Evolutionary conservation across 2,888 invertebrate species (phyloP).

Genomic region (Folsomia candida): DNA sequence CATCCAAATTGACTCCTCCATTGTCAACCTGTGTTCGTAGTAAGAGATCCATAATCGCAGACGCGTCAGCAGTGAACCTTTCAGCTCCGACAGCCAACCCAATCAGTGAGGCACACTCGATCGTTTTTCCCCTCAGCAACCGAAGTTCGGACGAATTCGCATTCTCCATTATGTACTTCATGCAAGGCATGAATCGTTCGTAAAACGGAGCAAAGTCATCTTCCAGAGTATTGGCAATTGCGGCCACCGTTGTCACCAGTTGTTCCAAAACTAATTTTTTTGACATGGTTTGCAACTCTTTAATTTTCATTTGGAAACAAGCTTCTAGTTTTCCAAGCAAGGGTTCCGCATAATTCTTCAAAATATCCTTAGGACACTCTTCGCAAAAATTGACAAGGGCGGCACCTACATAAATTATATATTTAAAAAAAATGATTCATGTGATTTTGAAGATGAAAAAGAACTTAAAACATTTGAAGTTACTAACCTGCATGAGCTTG

Average conservation of each 20-base stretch:
- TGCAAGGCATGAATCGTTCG: conserved; percentile 68
- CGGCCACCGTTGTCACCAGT: conserved; percentile 96
- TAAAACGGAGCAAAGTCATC: conserved; percentile 94
- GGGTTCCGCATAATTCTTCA: conserved; percentile 83
- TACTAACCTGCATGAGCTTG: conserved; percentile 70
- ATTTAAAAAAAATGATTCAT: background rate
- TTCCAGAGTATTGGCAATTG: conserved; percentile 96
- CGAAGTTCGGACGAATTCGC: conserved; percentile 83
- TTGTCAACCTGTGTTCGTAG: conserved; percentile 72
- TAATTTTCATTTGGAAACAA: conserved; percentile 87
- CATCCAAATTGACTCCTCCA: conserved; percentile 75
- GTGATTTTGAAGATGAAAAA: background rate
- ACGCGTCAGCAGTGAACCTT: conserved; percentile 67
- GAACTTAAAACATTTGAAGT: too few species aligned
- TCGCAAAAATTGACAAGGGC: conserved; percentile 99
- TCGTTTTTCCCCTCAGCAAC: conserved; percentile 93
- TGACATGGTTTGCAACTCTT: conserved; percentile 89
- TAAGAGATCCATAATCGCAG: conserved; percentile 92
- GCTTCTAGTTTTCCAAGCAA: conserved; percentile 81
- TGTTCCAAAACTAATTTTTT: conserved; percentile 96
- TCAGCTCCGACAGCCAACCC: conserved; percentile 63
- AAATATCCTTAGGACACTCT: conserved; percentile 93
- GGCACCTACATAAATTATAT: conserved; percentile 83
- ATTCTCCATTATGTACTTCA: conserved; percentile 95
- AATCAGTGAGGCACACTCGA: conserved; percentile 97